phyloP scores from a whole-genome alignment of 37 sponge, comb jelly and placozoan genomes.

The Tethya wilhelma region DNA sequence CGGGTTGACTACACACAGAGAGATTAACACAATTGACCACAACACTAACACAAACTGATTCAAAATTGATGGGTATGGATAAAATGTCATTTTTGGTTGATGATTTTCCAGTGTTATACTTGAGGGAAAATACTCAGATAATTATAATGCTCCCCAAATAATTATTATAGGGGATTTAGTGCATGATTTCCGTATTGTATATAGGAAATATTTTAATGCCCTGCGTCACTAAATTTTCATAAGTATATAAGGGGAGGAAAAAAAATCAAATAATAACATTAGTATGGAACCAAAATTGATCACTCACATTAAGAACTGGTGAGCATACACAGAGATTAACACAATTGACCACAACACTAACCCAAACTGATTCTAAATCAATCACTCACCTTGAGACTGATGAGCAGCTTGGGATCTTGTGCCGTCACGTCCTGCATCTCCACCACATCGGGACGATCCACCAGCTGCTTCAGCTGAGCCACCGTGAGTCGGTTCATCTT shows the following conservation, averaged over 20 bases:
- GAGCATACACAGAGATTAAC: neutral
- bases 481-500: slow-evolving; percentile 82
- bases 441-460: slow-evolving; percentile 93
- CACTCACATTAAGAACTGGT: neutral
- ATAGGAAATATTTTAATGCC: neutral
- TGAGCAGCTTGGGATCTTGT: slow-evolving; percentile 88
- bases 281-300: too few relatives aligned
- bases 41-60: neutral
- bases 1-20: slow-evolving; percentile 67
- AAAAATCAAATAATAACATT: too few relatives aligned
- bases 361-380: neutral
- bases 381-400: slow-evolving; percentile 85
- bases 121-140: too few relatives aligned
- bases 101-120: too few relatives aligned
- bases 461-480: slow-evolving; percentile 95
- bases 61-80: too few relatives aligned
- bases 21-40: neutral
- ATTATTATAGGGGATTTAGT: too few relatives aligned
- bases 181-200: too few relatives aligned
- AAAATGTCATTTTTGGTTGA: too few relatives aligned
- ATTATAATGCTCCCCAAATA: too few relatives aligned
- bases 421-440: slow-evolving; percentile 99
- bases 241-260: too few relatives aligned
- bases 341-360: neutral
- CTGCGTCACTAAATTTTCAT: too few relatives aligned